Base-by-base conservation (phyloP, 2,797 vertebrate genomes). In the Tokudaia muenninki region DNA sequence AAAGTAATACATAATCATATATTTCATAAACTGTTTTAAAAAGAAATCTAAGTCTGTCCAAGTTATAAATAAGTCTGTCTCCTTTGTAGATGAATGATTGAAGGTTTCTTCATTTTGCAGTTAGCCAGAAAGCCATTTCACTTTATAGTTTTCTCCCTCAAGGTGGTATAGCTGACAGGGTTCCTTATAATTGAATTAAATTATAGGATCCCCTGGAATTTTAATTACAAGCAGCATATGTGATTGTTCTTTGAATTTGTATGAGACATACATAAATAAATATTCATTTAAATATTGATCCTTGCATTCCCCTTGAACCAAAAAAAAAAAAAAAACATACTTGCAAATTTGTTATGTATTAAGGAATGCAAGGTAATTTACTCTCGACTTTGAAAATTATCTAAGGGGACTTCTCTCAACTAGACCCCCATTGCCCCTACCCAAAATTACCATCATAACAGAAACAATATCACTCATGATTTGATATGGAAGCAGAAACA, bases 181-280 rank as follows among this genome's bases (percentile, higher is more conserved):
- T 65, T 97, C 87, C 91, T 96, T 95, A 92, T 97, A 97, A 96
- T 95, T 97, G 91, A 97, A 95, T 97, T 97, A 97, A 87, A 89
- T 92, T 94, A 78, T 97, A 94, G 95, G 75, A 84, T 89, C 21
- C 52, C 77, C 29, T 84, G 94, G 83, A 97, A 92, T 96, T 93
- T 97, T 98, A 97, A 97, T 91, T 97, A 95, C 21, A 93, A 92
- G 63, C 93, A 52, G 12, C 47, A 94, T 21, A 90, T 95, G 31
- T 89, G 72, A 41, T 89, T 87, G 83, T 78, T 96, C 91, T 59
- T 84, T 91, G 55, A 87, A 96, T 96, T 97, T 97, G 50, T 96
- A 81, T 90, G 37, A 95, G 89, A 78, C 81, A 89, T 52, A 55
- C 44, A 91, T 91, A 34, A 95, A 92, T 92, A 92, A 91, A 87